These are phyloP conservation scores for Drosophila orena DNA, from an alignment of 1,140 invertebrate species.

Conservation along the genomic window DNA sequence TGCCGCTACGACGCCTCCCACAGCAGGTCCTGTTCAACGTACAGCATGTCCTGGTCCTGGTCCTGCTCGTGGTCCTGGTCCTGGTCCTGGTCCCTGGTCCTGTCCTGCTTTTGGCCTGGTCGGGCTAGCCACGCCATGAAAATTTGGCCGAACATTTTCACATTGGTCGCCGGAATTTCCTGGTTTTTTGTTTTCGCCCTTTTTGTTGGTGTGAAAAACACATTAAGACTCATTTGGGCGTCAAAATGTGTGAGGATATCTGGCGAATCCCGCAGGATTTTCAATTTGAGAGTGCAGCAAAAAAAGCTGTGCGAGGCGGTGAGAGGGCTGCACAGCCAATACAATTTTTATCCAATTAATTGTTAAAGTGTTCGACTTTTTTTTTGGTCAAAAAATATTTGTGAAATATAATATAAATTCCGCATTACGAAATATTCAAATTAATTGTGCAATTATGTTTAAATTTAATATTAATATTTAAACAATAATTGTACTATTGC, in stretches of 20 bases:
- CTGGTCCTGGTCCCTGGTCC: neutral
- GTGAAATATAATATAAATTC: neutral
- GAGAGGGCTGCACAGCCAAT: neutral
- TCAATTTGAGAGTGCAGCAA: conserved; percentile 54
- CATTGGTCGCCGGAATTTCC: conserved; percentile 37
- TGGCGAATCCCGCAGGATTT: conserved; percentile 64
- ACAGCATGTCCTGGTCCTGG: neutral
- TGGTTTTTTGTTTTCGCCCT: conserved; percentile 12
- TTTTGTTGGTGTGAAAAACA: conserved; percentile 73
- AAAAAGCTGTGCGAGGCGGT: conserved; percentile 4
- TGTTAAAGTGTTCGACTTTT: neutral
- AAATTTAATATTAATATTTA: neutral
- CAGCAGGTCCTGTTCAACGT: conserved; percentile 14
- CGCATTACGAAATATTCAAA: neutral
- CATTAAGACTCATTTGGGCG: conserved; percentile 78
- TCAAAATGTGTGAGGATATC: conserved; percentile 52
- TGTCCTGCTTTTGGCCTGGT: conserved; percentile 25
- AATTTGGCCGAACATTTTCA: conserved; percentile 65
- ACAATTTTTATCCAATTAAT: neutral
- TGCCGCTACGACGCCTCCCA: conserved; percentile 74
- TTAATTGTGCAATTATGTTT: neutral
- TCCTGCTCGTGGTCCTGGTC: too few species aligned
- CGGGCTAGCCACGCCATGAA: conserved; percentile 49
- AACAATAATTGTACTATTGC: too few species aligned
- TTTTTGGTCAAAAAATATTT: neutral